These are phyloP conservation scores for Clarias fuscus DNA, from an alignment of 2,797 vertebrate species.

Conservation along the genomic window DNA sequence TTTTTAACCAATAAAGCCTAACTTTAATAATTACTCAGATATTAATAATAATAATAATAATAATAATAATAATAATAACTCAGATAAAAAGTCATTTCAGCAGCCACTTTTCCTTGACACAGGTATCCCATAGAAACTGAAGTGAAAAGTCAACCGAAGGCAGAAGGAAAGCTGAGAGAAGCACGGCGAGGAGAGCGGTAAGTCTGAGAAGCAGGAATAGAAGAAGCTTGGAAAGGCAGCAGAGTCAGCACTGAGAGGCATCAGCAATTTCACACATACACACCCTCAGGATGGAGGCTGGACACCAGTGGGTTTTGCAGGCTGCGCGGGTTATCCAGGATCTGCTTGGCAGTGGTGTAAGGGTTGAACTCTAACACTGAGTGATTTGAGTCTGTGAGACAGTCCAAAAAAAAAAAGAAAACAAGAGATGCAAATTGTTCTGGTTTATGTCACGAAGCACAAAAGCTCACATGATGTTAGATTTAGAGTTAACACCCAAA, in stretches of 20 bases:
- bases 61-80: not conserved
- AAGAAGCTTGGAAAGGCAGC: conserved; percentile 36
- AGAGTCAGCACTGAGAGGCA: conserved; percentile 20
- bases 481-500: not conserved
- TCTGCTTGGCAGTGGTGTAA: conserved; percentile 67
- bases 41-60: too few relatives aligned
- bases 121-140: not conserved
- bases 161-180: conserved; percentile 6
- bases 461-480: not conserved
- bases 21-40: not conserved
- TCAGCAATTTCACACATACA: conserved; percentile 59
- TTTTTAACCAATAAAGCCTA: not conserved
- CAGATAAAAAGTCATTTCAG: not conserved
- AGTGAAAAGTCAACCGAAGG: conserved; percentile 4
- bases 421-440: not conserved
- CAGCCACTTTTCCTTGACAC: not conserved
- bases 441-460: not conserved
- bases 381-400: conserved; percentile 47
- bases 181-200: conserved; percentile 15
- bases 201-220: conserved; percentile 43
- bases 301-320: conserved; percentile 73
- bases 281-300: conserved; percentile 77
- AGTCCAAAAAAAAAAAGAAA: not conserved
- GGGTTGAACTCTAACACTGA: conserved; percentile 63
- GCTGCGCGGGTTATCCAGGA: conserved; percentile 66